Evolutionary conservation across 2,113 vertebrate genomes (phyloP).

Genomic region (Rynchops niger): DNA sequence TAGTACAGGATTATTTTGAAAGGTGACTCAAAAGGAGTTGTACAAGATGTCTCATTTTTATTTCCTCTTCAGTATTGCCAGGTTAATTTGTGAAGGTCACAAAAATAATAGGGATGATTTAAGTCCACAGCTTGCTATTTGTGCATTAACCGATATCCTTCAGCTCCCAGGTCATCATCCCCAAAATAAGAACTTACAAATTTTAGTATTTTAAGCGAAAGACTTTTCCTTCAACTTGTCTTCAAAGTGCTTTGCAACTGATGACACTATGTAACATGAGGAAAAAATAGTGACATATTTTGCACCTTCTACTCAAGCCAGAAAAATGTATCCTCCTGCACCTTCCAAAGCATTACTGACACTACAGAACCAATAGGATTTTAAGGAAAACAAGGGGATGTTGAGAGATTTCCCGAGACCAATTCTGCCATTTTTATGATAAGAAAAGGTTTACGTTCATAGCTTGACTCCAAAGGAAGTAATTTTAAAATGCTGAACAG

Average conservation of each 20-base stretch:
- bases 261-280: background rate
- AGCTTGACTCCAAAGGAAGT: background rate
- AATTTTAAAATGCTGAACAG: background rate
- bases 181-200: background rate
- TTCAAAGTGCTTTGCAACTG: background rate
- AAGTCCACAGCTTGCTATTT: background rate
- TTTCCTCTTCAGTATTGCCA: background rate
- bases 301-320: background rate
- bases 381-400: background rate
- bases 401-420: accelerated
- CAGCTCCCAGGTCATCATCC: background rate
- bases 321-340: background rate
- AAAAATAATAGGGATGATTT: background rate
- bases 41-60: background rate
- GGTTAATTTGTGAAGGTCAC: background rate
- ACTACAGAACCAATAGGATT: background rate
- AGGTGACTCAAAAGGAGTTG: background rate
- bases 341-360: background rate
- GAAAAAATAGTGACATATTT: background rate
- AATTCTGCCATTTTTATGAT: background rate
- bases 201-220: background rate
- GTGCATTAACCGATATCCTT: background rate
- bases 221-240: background rate
- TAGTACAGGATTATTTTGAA: background rate
- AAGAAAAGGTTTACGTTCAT: background rate